Base-by-base conservation (phyloP, 2,888 invertebrate species). In the Lutraria lutraria region DNA sequence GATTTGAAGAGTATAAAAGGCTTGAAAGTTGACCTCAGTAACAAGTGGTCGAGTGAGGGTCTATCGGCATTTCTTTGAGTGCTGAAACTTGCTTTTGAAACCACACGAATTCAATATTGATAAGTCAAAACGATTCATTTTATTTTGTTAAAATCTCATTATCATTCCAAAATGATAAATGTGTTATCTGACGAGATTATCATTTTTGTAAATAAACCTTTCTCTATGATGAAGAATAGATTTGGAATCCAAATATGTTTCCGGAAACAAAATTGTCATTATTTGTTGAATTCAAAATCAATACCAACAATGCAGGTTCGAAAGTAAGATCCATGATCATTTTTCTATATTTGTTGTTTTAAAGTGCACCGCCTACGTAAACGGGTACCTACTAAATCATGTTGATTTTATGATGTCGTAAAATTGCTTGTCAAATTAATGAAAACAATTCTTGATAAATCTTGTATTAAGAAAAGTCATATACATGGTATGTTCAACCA, bases 1-100 rank as follows among this genome's bases (percentile, higher is more conserved):
- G 15, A 34, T 76, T 31, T 31, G 25, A 83, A 63, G 83, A 83
- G 43, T 31, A 25, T 54, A 29, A 81, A 54, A 34, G 29, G 43
- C 83, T 83, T 83, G 34, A 83, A 83, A 83, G 83, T 76, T 76
- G 76, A 76, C 76, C 76, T 76, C 31, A 25, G 31, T 34, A 15
- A 68, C 63, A 12, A 68, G 63, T n/a, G 12, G 25, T 68, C 63
- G 63, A 68, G 63, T 12, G 63, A 68, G n/a, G 63, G 10, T 25
- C 43, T 43, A 8, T 43, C 43, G 43, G 8, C 43, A 43, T 43
- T 43, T 43, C 63, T 68, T 25, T 25, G 25, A n/a, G 63, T 12
- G 25, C 63, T 13, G 12, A 68, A 68, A 68, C 25, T 68, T 68
- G 63, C 12, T 68, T 68, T 68, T 68, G 63, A 68, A 25, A 68